Base-by-base conservation (phyloP, 2,797 vertebrate genomes). In the Novumbra hubbsi region DNA sequence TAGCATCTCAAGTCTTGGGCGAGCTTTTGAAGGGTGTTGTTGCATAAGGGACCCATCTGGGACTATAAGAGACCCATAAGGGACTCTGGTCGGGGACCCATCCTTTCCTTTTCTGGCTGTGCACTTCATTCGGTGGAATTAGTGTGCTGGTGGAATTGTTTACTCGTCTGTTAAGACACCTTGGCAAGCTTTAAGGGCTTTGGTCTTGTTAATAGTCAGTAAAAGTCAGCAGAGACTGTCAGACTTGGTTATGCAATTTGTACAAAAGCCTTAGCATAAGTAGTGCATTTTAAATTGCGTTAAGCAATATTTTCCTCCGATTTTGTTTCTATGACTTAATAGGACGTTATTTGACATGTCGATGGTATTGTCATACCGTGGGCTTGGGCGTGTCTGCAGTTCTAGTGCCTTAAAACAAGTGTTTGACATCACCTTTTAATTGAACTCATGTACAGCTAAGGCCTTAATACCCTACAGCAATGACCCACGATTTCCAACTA, bases 401-500 rank as follows among this genome's bases (percentile, higher is more conserved):
- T 19, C 45, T 14, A 5, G 41, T n/a, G 19, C 64, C 38, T 52
- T 12, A 24, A 4, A 34, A 64, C 15, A 15, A 34, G n/a, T 34
- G n/a, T 68, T n/a, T 12, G 68, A 70, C 27, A 17, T 50, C 57
- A 12, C 27, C 27, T 15, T 9, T 60, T 24, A 57, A 7, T 41
- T 24, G 52, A 27, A 70, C 12, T 63, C 67, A 75, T 49, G 11
- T 50, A 9, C 16, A 24, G 7, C 19, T 24, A 65, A 15, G 30
- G 70, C 62, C 21, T 75, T 12, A 2, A 41, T 5, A 21, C 41
- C 41, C 41, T 11, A 45, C 41, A 14, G 41, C 41, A 2, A 45
- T n/a, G 69, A 71, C 30, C 8, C 72, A 85, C 80, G 27, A 19
- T 34, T 52, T 70, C 41, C 34, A 38, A 5, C 34, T 69, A 80